Percentiles rank a stretch among this genome's conserved stretches.
These are phyloP conservation scores for Oikopleura vanhoeffeni DNA, from an alignment of 23 tunicate genomes.

Conservation along the genomic window DNA sequence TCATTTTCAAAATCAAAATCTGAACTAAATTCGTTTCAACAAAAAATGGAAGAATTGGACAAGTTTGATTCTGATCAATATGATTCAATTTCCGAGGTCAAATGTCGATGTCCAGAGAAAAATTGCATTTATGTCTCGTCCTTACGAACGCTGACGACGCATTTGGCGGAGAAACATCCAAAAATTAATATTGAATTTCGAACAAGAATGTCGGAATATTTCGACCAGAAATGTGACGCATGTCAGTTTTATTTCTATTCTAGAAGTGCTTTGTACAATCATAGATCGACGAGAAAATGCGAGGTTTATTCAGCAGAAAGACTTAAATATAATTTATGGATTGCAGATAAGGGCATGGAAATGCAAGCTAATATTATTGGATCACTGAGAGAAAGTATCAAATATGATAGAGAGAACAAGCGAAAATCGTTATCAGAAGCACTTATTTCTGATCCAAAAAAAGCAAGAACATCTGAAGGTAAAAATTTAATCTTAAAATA, in stretches of 20 bases:
- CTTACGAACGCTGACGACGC: not conserved
- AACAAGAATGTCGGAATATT: not conserved
- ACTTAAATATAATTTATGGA: not conserved
- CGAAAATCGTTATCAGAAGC: not conserved
- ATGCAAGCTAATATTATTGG: not conserved
- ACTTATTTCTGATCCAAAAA: too few relatives aligned
- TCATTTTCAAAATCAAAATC: too few relatives aligned
- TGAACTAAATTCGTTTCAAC: too few relatives aligned
- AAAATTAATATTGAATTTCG: not conserved
- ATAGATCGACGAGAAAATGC: not conserved
- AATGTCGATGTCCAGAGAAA: not conserved
- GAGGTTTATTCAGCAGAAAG: not conserved
- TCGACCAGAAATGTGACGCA: not conserved
- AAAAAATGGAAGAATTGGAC: not conserved
- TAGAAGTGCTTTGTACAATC: not conserved
- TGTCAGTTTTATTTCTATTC: not conserved
- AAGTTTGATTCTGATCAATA: not conserved
- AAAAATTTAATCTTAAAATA: too few relatives aligned
- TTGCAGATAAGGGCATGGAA: not conserved
- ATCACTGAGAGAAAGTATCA: not conserved
- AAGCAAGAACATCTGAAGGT: too few relatives aligned
- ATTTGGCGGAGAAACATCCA: not conserved
- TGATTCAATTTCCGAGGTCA: not conserved
- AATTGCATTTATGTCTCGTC: not conserved
- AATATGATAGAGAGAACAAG: not conserved